Evolutionary conservation across 1,140 invertebrate genomes (phyloP), one percentile per base, ranked within the genome.

Genomic region (Pygmarrhopalites habei): DNA sequence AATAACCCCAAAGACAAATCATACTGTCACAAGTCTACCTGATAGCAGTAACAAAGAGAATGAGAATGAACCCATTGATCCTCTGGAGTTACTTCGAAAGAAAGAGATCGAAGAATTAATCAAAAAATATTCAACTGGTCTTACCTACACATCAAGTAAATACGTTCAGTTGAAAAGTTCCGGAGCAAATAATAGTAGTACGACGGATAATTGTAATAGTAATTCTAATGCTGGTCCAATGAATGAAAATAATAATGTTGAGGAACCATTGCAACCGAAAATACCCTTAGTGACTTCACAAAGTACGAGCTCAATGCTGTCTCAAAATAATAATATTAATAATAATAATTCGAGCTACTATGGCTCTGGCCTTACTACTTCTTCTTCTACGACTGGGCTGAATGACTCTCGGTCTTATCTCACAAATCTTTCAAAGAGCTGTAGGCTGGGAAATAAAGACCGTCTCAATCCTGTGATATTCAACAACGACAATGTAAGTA

Each of bases 61-160:
- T 4, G 58, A 46, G 28, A 29, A 59, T 4, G 64, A 62, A 7
- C 35, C 41, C 2, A 39, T 49, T 23, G 57, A 58, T 28, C 65
- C 60, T 30, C 65, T 67, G 25, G 69, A 70, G 30, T 30, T 67
- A 26, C 41, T 59, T 29, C 46, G 66, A 44, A 70, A 70, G 41
- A 67, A 67, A 59, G 69, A 70, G 44, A 70, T 70, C 51, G 69
- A 70, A 58, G 69, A 70, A 35, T 49, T 70, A n/a, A 70, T 70
- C 47, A 61, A 62, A 39, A 70, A 70, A 47, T 70, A 70, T 49
- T 70, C 69, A 21, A n/a, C n/a, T n/a, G 66, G 65, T 2, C 55
- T 70, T 43, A 66, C 65, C 1, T 67, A 68, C 49, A 66, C 66
- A 1, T 63, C 66, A 3, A 68, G 62, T 41, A 68, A 68, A 62